phyloP scores from a whole-genome alignment of 2,113 vertebrate species.

The Centropristis striata region DNA sequence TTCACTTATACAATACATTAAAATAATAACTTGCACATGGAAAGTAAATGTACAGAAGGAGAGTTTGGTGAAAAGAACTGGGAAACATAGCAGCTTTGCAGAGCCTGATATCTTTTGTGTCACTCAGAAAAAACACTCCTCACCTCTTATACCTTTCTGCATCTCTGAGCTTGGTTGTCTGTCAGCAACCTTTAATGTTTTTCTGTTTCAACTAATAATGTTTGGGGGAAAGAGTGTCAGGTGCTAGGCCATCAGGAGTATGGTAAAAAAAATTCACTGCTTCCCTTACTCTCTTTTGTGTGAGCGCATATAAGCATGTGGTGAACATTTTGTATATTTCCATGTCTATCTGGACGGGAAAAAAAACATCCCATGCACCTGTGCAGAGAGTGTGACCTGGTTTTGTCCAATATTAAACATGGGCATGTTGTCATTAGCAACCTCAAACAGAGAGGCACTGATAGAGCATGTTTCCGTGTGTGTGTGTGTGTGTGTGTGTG shows the following conservation, averaged over 20 bases:
- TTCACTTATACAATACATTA: constrained; percentile 15
- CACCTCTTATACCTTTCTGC: constrained; percentile 3
- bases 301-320: background rate
- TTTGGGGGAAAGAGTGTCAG: background rate
- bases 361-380: constrained; percentile 24
- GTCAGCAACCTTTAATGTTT: constrained; percentile 25
- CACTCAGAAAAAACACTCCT: background rate
- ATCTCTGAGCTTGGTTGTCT: background rate
- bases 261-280: background rate
- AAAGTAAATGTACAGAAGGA: constrained; percentile 3
- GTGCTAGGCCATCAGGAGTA: background rate
- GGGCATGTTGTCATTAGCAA: constrained; percentile 59
- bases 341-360: background rate
- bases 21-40: constrained; percentile 55
- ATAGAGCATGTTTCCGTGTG: constrained; percentile 14
- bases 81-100: constrained; percentile 9
- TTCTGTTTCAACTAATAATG: constrained; percentile 37
- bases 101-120: constrained; percentile 17
- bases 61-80: constrained; percentile 15
- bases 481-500: constrained; percentile 24
- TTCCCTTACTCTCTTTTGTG: background rate
- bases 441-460: constrained; percentile 6
- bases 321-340: background rate
- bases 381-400: constrained; percentile 44
- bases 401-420: constrained; percentile 33